Conservation (phyloP, 2,797 vertebrate genomes). For the Sebastes itinus region DNA sequence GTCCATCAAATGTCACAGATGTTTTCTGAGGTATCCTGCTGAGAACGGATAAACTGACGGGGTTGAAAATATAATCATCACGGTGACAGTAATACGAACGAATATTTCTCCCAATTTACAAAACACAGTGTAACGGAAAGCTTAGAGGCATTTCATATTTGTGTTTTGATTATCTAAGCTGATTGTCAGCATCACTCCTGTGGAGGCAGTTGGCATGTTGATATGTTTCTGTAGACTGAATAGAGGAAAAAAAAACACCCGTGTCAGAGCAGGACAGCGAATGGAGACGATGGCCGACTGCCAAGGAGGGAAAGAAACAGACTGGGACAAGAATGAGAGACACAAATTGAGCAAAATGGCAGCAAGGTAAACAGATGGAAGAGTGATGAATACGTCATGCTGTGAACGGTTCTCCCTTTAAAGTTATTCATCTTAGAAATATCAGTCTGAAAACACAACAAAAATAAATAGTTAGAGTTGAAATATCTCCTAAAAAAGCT, state of each 20-base stretch:
- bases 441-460: neutral
- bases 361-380: constrained; percentile 47
- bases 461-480: neutral
- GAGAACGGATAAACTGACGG: neutral
- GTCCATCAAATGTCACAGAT: neutral
- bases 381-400: neutral
- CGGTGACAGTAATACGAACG: constrained; percentile 7
- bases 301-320: constrained; percentile 22
- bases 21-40: neutral
- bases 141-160: constrained; percentile 24
- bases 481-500: neutral
- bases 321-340: constrained; percentile 19
- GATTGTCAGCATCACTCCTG: constrained; percentile 46
- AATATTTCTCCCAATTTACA: neutral
- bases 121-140: neutral
- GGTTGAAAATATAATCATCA: neutral
- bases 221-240: constrained; percentile 34
- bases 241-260: neutral
- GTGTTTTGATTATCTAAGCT: constrained; percentile 43
- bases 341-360: constrained; percentile 16
- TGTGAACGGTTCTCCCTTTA: neutral
- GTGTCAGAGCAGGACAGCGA: constrained; percentile 13
- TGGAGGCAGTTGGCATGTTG: constrained; percentile 35
- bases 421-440: neutral
- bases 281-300: constrained; percentile 41